These are phyloP conservation scores for Acromyrmex echinatior DNA, from an alignment of 1,140 invertebrate species.

Conservation along the genomic window DNA sequence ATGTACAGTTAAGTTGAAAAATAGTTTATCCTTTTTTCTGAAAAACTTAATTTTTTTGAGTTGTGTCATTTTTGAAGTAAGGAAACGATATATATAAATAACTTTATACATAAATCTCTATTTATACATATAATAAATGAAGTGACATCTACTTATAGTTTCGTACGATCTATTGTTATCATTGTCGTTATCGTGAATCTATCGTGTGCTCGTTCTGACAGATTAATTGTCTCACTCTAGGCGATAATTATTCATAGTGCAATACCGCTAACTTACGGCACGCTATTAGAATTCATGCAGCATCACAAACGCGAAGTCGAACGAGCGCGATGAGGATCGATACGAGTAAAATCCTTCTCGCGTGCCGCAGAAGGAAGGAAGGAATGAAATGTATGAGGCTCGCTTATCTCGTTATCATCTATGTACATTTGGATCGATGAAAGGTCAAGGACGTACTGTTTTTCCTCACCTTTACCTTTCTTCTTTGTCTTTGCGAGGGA, in stretches of 20 bases:
- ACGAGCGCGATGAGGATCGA: conserved; percentile 31
- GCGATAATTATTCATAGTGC: conserved; percentile 47
- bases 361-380: conserved; percentile 32
- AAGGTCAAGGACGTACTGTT: conserved; percentile 66
- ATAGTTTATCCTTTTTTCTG: too few species aligned
- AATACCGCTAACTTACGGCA: conserved; percentile 33
- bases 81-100: too few species aligned
- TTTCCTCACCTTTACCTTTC: conserved; percentile 13
- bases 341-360: conserved; percentile 40
- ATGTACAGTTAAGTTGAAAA: too few species aligned
- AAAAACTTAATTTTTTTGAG: too few species aligned
- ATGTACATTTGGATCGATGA: conserved; percentile 44
- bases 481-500: not conserved
- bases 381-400: conserved; percentile 20
- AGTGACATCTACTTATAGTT: not conserved
- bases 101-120: too few species aligned
- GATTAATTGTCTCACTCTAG: conserved; percentile 42
- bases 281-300: conserved; percentile 47
- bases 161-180: conserved; percentile 5
- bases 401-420: conserved; percentile 56
- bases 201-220: not conserved
- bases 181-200: conserved; percentile 1
- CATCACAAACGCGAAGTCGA: conserved; percentile 43
- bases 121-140: not conserved
- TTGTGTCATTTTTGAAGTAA: too few species aligned